Evolutionary conservation across 2,113 vertebrate species (phyloP).

Genomic region (Bujurquina vittata): DNA sequence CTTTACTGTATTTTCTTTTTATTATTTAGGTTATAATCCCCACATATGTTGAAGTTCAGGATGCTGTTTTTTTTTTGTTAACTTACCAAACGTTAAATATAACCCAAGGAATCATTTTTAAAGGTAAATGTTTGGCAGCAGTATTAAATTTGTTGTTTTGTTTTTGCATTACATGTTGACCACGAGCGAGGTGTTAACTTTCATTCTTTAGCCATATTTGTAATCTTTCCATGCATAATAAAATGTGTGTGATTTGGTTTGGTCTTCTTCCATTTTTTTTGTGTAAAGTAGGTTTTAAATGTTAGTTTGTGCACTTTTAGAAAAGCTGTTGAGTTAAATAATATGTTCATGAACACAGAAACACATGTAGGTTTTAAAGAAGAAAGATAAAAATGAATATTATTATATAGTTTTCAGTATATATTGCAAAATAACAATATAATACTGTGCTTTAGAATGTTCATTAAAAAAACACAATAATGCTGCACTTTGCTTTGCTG

Average conservation of each 20-base stretch:
- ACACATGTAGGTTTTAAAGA: no score
- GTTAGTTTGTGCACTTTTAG: no score
- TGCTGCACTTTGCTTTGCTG: no score
- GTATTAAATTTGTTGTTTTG: not conserved
- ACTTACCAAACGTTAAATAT: constrained; percentile 23
- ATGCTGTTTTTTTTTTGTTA: constrained; percentile 1
- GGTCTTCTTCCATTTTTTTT: not conserved
- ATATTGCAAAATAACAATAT: no score
- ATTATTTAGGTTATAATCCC: not conserved
- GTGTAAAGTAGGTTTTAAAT: not conserved
- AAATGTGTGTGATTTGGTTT: constrained; percentile 16
- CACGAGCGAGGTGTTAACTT: constrained; percentile 5
- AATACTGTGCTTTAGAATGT: no score
- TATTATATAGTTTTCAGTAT: no score
- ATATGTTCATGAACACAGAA: no score
- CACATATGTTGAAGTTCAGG: not conserved
- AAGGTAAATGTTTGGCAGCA: not conserved
- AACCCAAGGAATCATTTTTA: not conserved
- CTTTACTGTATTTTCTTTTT: not conserved
- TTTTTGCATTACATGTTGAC: not conserved
- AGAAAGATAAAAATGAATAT: no score
- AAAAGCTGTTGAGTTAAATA: no score
- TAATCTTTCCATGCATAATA: constrained; percentile 29
- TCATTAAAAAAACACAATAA: no score
- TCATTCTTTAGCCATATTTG: not conserved